phyloP scores from a whole-genome alignment of 1,140 invertebrate species.

The Orius laevigatus region DNA sequence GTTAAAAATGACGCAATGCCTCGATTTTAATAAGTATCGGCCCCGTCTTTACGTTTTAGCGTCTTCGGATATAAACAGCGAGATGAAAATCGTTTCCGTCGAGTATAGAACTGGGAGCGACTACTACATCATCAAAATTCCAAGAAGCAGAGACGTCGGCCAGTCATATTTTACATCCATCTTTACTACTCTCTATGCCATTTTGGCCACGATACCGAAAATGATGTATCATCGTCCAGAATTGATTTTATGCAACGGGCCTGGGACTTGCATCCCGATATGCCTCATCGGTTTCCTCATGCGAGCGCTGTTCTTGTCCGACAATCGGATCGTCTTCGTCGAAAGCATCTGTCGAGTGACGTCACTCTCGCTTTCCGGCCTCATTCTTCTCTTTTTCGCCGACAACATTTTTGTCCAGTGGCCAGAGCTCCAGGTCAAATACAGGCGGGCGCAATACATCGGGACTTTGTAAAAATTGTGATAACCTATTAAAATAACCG shows the following conservation, averaged over 20 bases:
- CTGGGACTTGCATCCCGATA: conserved; percentile 84
- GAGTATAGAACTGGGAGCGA: conserved; percentile 9
- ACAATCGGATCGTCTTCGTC: conserved; percentile 70
- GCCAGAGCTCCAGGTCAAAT: conserved; percentile 44
- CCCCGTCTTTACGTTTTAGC: conserved; percentile 66
- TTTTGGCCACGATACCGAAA: conserved; percentile 47
- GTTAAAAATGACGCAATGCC: conserved; percentile 44
- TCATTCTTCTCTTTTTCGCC: conserved; percentile 65
- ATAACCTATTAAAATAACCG: too few species aligned
- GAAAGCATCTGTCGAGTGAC: conserved; percentile 89
- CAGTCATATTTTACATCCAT: conserved; percentile 71
- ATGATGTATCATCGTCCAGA: conserved; percentile 53
- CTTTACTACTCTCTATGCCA: conserved; percentile 57
- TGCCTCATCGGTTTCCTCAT: conserved; percentile 54
- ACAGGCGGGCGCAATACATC: conserved; percentile 29
- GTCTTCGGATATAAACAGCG: conserved; percentile 58
- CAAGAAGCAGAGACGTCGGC: conserved; percentile 69
- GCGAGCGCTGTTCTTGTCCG: conserved; percentile 43
- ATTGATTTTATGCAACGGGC: conserved; percentile 81
- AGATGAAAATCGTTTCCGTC: conserved; percentile 16
- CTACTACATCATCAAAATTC: conserved; percentile 45
- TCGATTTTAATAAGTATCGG: conserved; percentile 41
- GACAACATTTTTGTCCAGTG: conserved; percentile 87
- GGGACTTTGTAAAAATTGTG: conserved; percentile 15
- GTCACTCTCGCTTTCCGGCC: conserved; percentile 72